These are phyloP conservation scores for Echinometra lucunter DNA, from an alignment of 53 echinoderm and acorn worm species.

Conservation along the genomic window DNA sequence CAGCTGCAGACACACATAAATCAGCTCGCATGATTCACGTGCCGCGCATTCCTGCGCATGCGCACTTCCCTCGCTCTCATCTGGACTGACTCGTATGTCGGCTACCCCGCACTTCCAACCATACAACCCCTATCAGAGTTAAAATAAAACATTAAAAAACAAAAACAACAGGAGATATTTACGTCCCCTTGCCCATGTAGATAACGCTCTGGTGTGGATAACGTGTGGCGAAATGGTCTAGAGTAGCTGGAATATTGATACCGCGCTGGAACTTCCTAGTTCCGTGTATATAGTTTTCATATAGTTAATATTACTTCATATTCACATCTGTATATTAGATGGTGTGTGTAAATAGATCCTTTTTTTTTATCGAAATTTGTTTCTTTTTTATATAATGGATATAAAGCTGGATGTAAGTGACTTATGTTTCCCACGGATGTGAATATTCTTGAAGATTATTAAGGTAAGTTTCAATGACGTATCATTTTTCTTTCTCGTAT, in stretches of 20 bases:
- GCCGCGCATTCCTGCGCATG: conserved; percentile 24
- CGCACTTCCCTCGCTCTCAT: neutral
- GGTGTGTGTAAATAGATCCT: conserved; percentile 14
- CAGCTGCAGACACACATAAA: neutral
- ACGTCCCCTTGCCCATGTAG: neutral
- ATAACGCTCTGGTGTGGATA: neutral
- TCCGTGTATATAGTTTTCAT: conserved; percentile 44
- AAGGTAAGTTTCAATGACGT: neutral
- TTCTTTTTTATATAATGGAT: conserved; percentile 3
- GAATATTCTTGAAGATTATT: neutral
- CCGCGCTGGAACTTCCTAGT: neutral
- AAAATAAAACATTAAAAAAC: neutral
- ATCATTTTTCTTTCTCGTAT: neutral
- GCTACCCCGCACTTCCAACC: neutral
- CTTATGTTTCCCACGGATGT: neutral
- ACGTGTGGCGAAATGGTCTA: neutral
- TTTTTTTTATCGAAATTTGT: neutral
- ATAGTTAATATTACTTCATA: conserved; percentile 42
- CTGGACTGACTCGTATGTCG: conserved; percentile 5
- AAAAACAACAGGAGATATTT: neutral
- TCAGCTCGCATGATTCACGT: conserved; percentile 19
- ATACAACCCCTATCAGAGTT: neutral
- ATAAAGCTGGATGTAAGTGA: conserved; percentile 27
- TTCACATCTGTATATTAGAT: conserved; percentile 26
- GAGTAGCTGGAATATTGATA: neutral